Base-by-base conservation (phyloP, 2,888 invertebrate species). In the Tetragonula carbonaria region DNA sequence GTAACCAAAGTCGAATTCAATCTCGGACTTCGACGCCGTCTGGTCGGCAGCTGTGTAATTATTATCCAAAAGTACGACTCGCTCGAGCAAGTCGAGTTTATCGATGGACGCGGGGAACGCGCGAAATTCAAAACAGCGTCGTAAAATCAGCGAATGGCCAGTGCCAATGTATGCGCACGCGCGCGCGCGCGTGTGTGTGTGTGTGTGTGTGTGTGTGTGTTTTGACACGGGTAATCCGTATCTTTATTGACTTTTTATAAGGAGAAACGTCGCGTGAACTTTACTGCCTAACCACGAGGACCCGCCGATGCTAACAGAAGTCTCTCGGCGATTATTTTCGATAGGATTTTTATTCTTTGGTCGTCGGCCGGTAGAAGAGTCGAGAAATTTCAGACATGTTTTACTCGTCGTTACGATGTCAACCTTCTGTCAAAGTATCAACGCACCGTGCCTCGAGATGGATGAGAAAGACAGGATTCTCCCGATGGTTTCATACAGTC, bases 171-270 rank as follows among this genome's bases (percentile, higher is more conserved):
- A 45, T 73, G 62, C 62, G 38, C 23, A 0, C 23, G 23, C 23
- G 23, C 23, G 23, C 23, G 23, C 23, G 23, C 23, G 23, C 23
- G 23, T 0, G 23, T 0, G 23, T 23, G 23, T 75, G 83, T 78
- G 76, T 84, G 85, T 90, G 38, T 59, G 53, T 73, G 62, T 65
- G 38, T 75, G 83, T 78, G 76, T 83, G 86, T 90, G 83, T 86
- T 80, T 62, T 68, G 73, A 77, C 86, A 79, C 83, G 80, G 86
- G 88, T 92, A 93, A 93, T 93, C 92, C 91, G 90, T 86, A 90
- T 91, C 91, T 93, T 93, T 93, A 92, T 93, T 90, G 91, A 89
- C 90, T 88, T 92, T 5, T 91, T 89, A 90, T 87, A 86, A 89
- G 88, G 66, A 74, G 78, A 78, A 87, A 71, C 85, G 76, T 59